These are phyloP conservation scores for Eupithecia insigniata DNA, from an alignment of 2,888 invertebrate species.

Conservation along the genomic window DNA sequence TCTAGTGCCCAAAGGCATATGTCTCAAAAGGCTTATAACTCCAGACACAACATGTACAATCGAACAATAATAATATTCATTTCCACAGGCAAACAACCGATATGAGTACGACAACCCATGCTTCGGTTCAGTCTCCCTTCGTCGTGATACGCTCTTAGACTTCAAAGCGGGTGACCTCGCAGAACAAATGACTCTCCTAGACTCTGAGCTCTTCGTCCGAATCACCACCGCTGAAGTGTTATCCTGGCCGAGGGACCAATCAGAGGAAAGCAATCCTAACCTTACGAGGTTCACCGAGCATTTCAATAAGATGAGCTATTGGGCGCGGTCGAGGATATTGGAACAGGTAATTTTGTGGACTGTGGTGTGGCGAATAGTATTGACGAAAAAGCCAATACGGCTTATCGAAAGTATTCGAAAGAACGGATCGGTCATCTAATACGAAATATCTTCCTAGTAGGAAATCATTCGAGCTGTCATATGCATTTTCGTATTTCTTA, in stretches of 20 bases:
- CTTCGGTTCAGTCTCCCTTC: slow-evolving; percentile 73
- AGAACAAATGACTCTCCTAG: slow-evolving; percentile 98
- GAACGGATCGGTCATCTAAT: too few species aligned
- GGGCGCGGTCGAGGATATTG: slow-evolving; percentile 97
- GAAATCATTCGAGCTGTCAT: too few species aligned
- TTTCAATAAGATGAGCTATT: slow-evolving; percentile 99
- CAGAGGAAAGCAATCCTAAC: slow-evolving; percentile 98
- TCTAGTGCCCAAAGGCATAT: too few species aligned
- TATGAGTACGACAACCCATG: slow-evolving; percentile 78
- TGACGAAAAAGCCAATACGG: too few species aligned
- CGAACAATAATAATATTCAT: too few species aligned
- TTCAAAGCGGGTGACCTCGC: slow-evolving; percentile 98
- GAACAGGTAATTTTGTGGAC: slow-evolving; percentile 66
- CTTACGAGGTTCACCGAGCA: slow-evolving; percentile 98
- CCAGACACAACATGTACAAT: too few species aligned
- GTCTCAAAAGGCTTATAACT: too few species aligned
- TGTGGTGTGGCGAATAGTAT: background rate
- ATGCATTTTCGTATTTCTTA: too few species aligned
- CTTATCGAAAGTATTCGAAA: too few species aligned
- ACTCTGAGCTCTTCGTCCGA: slow-evolving; percentile 97
- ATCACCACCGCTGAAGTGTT: slow-evolving; percentile 99
- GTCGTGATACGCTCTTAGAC: slow-evolving; percentile 89
- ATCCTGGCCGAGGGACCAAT: slow-evolving; percentile 98
- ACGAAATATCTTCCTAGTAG: too few species aligned
- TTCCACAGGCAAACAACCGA: slow-evolving; percentile 66